phyloP scores from a whole-genome alignment of 2,888 invertebrate genomes.

The Pristionchus maxplancki region DNA sequence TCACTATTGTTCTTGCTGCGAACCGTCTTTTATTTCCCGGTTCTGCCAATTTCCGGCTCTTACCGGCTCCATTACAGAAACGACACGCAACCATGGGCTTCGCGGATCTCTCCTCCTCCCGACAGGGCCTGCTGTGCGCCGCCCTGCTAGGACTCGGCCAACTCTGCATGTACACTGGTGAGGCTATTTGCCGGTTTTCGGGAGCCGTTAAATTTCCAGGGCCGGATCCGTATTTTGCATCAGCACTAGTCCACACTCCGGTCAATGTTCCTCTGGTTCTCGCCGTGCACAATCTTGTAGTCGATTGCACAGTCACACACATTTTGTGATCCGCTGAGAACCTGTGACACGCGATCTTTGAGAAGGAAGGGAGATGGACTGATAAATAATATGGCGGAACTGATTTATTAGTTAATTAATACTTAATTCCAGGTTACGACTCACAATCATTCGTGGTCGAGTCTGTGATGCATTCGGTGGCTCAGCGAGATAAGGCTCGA shows the following conservation, averaged over 20 bases:
- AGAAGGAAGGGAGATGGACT: not conserved
- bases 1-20: not conserved
- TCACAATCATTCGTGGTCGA: constrained; percentile 62
- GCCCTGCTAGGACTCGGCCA: constrained; percentile 64
- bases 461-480: constrained; percentile 66
- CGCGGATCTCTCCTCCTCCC: constrained; percentile 11
- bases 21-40: not conserved
- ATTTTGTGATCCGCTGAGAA: not conserved
- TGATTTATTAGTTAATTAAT: not conserved
- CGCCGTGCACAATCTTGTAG: too few relatives aligned
- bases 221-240: not conserved
- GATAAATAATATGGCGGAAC: not conserved
- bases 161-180: constrained; percentile 63
- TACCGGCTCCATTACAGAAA: too few relatives aligned
- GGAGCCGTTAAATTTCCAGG: not conserved
- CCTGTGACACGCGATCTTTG: not conserved
- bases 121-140: constrained; percentile 57
- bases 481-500: constrained; percentile 56
- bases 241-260: too few relatives aligned
- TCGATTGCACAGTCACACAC: too few relatives aligned
- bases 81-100: not conserved
- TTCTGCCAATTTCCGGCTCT: too few relatives aligned
- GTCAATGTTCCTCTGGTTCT: too few relatives aligned
- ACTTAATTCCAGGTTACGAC: constrained; percentile 22
- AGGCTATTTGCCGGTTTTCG: not conserved